Percentiles rank a stretch among this genome's conserved stretches.
Conservation (phyloP, 2,113 vertebrate genomes). For the Cynoglossus semilaevis region DNA sequence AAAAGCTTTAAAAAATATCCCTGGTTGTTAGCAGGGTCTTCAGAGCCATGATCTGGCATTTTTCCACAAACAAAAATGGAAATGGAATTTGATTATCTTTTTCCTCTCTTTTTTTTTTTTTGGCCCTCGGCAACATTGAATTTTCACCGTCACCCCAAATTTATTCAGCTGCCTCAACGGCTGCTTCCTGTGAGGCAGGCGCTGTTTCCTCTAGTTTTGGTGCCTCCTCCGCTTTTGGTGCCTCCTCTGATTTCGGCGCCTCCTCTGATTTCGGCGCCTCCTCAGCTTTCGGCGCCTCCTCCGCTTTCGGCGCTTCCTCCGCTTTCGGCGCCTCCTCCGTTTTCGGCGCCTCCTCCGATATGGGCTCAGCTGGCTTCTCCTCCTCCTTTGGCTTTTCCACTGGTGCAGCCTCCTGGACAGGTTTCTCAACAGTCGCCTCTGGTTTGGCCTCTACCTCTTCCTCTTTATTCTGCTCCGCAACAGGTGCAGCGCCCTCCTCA, state of each 20-base stretch:
- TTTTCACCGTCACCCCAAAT: slow-evolving; percentile 19
- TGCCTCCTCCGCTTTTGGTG: slow-evolving; percentile 78
- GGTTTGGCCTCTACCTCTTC: slow-evolving; percentile 51
- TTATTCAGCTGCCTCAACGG: slow-evolving; percentile 77
- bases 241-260: slow-evolving; percentile 70
- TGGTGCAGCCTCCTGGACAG: slow-evolving; percentile 50
- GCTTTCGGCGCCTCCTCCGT: slow-evolving; percentile 59
- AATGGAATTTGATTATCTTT: slow-evolving; percentile 81
- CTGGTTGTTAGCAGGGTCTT: slow-evolving; percentile 93
- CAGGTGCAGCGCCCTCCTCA: slow-evolving; percentile 56
- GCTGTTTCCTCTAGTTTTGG: too few relatives aligned
- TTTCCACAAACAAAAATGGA: slow-evolving; percentile 87
- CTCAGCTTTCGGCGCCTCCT: slow-evolving; percentile 78
- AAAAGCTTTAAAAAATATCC: slow-evolving; percentile 92
- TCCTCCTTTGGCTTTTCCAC: slow-evolving; percentile 43
- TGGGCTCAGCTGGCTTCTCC: slow-evolving; percentile 8
- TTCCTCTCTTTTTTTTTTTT: slow-evolving; percentile 60
- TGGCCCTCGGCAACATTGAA: not conserved
- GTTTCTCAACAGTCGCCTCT: slow-evolving; percentile 45
- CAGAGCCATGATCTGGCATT: slow-evolving; percentile 87
- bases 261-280: too few relatives aligned
- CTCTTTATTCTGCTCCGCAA: slow-evolving; percentile 39
- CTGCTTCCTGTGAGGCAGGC: slow-evolving; percentile 76
- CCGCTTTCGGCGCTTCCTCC: slow-evolving; percentile 31
- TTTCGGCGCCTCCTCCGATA: slow-evolving; percentile 71